phyloP scores from a whole-genome alignment of 2,113 vertebrate genomes.

The Rostratula benghalensis region DNA sequence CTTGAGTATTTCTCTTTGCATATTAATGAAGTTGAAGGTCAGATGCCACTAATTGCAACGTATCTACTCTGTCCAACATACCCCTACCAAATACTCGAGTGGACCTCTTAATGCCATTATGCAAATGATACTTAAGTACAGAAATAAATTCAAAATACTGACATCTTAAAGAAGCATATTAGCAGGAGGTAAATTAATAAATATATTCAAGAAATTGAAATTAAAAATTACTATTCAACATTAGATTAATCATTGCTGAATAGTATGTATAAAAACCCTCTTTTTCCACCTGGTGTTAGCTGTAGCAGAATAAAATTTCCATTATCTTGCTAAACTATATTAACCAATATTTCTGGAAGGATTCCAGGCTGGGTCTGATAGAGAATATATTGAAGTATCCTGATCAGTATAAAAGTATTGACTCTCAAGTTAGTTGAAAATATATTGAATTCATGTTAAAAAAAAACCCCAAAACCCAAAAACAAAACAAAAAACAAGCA shows the following conservation, averaged over 20 bases:
- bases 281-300: not conserved
- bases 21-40: slow-evolving; percentile 95
- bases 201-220: slow-evolving; percentile 77
- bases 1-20: slow-evolving; percentile 89
- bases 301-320: slow-evolving; percentile 47
- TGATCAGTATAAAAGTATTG: not conserved
- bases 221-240: slow-evolving; percentile 75
- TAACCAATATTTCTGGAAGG: slow-evolving; percentile 27
- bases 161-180: slow-evolving; percentile 72
- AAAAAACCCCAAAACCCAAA: too few species aligned
- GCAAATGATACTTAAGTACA: slow-evolving; percentile 86
- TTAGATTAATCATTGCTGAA: slow-evolving; percentile 69
- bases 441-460: too few species aligned
- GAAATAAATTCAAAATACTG: slow-evolving; percentile 81
- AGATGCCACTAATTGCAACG: slow-evolving; percentile 96
- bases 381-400: not conserved
- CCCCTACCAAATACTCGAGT: slow-evolving; percentile 84
- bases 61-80: slow-evolving; percentile 87
- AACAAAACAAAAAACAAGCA: too few species aligned
- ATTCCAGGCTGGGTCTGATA: not conserved
- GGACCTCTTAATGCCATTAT: slow-evolving; percentile 93
- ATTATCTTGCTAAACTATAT: slow-evolving; percentile 28
- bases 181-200: slow-evolving; percentile 81
- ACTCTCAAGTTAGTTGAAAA: not conserved
- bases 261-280: slow-evolving; percentile 49